Conservation (phyloP, 2,797 vertebrate genomes). For the Acanthopagrus latus region DNA sequence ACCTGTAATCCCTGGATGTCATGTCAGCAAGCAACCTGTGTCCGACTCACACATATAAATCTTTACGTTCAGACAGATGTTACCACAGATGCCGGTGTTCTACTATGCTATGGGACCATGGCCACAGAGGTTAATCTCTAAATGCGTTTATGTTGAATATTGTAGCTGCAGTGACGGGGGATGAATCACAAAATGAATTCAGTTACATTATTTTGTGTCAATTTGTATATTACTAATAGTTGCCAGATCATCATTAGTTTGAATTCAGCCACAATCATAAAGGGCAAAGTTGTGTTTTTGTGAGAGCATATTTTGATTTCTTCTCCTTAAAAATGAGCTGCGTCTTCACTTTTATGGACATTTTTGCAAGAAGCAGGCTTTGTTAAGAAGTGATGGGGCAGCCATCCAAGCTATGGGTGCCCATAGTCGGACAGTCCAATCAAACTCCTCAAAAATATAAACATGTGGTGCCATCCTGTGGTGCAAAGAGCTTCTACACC, state of each 20-base stretch:
- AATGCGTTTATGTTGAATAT: neutral
- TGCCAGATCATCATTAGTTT: neutral
- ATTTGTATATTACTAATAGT: neutral
- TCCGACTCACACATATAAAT: constrained; percentile 12
- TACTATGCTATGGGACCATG: neutral
- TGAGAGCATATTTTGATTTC: neutral
- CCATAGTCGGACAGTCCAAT: neutral
- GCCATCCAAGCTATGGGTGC: neutral
- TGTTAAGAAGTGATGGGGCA: neutral
- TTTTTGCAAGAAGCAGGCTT: neutral
- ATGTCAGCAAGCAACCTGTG: constrained; percentile 51
- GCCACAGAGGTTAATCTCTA: neutral
- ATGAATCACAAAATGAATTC: accelerated
- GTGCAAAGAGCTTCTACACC: constrained; percentile 2
- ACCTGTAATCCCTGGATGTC: constrained; percentile 67
- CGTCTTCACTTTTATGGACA: neutral
- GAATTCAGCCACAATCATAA: neutral
- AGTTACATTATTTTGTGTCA: neutral
- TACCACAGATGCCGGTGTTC: neutral
- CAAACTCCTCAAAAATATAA: constrained; percentile 1
- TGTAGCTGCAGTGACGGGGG: neutral
- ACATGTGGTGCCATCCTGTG: constrained; percentile 69
- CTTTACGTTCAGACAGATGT: constrained; percentile 4
- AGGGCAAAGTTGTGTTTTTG: neutral
- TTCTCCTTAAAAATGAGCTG: neutral